Evolutionary conservation across 92 coral and sea anemone genomes (phyloP), one percentile per base, ranked within the genome.

Genomic region (Zoanthus sociatus): DNA sequence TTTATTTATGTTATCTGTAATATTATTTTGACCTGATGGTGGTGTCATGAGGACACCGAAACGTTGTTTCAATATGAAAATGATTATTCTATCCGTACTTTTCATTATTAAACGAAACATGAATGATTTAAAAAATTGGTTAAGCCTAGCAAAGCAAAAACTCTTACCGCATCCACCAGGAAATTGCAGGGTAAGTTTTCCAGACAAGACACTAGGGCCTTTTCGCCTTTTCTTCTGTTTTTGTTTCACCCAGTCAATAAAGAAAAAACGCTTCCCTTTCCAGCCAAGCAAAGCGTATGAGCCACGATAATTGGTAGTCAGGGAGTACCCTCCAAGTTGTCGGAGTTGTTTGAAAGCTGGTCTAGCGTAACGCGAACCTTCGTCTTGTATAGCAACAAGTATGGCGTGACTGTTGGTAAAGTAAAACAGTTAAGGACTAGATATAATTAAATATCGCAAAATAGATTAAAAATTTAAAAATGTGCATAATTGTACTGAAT

Each of bases 131-230:
- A 10, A 50, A 50, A 50, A 50, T 50, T 50, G 0, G 54, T 50
- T 6, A 50, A 50, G 54, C 12, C 8, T 50, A 50, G 0, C 54
- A 33, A 33, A 33, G 42, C 2, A 18, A 37, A 44, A 47, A 81
- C 26, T 6, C 85, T 81, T 81, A 81, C 85, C 85, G 14, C 85
- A 81, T 14, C 85, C 85, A 66, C 75, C 32, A 1, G 85, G 85
- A 61, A 66, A 81, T 17, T 46, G 66, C 46, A 81, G 21, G 12
- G 85, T 45, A 11, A 81, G 33, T 46, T 13, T 64, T 64, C 56
- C 73, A 11, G 85, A 67, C 47, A 81, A 66, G 21, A 81, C 85
- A 81, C 85, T 81, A 6, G 85, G 85, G 17, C 85, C 85, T 18
- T 67, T 81, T 7, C 85, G 46, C 18, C 7, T 3, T 11, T 16